Percentiles rank a stretch among this genome's conserved stretches.
Conservation (phyloP, 2,888 invertebrate species). For the Siphlonurus alternatus region DNA sequence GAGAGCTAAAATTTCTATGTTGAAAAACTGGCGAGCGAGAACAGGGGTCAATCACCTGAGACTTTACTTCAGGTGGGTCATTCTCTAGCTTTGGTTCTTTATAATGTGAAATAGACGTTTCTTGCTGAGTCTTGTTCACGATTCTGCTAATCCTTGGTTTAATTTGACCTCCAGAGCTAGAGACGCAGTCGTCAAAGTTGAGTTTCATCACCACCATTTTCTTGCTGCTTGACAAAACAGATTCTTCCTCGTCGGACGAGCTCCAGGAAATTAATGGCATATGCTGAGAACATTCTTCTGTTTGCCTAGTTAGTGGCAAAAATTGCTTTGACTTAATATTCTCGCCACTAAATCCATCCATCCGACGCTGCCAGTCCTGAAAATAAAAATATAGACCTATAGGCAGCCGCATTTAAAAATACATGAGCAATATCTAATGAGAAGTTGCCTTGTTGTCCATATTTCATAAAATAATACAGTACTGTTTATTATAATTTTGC, state of each 20-base stretch:
- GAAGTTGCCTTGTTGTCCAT: too few species aligned
- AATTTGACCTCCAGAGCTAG: constrained; percentile 1
- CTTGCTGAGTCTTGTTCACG: background rate
- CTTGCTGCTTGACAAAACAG: background rate
- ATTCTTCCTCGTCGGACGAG: constrained; percentile 5
- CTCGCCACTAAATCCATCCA: constrained; percentile 2
- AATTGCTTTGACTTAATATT: background rate
- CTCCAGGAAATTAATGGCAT: constrained; percentile 4
- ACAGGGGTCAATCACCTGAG: too few species aligned
- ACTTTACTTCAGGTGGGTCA: background rate
- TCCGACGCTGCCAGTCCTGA: constrained; percentile 4
- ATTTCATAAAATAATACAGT: too few species aligned
- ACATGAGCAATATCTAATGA: too few species aligned
- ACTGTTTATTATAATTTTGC: too few species aligned
- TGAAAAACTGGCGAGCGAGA: background rate
- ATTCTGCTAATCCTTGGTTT: background rate
- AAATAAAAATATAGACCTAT: background rate
- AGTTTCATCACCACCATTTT: constrained; percentile 4
- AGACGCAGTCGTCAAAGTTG: constrained; percentile 8
- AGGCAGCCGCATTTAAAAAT: too few species aligned
- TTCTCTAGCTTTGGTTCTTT: background rate
- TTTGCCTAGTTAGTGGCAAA: background rate
- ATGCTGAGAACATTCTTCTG: background rate
- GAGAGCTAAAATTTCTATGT: background rate
- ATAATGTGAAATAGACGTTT: too few species aligned